Percentiles rank a stretch among this genome's conserved stretches.
Conservation (phyloP, 2,113 vertebrate genomes). For the Sterna hirundo region DNA sequence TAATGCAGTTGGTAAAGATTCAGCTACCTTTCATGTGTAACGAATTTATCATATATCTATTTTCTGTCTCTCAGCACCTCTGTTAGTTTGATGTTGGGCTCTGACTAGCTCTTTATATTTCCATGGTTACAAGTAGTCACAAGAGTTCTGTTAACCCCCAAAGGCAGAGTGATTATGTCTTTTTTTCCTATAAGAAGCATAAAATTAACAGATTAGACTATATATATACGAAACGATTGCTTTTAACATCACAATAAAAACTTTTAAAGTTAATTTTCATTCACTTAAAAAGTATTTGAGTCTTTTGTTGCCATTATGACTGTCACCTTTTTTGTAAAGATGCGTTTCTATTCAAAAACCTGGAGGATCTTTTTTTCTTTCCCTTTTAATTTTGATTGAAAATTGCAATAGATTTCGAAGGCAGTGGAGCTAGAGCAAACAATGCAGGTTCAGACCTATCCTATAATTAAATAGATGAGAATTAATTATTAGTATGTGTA, state of each 20-base stretch:
- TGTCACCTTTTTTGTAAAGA: neutral
- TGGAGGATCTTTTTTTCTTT: neutral
- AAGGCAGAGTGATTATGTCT: neutral
- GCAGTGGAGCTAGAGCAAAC: neutral
- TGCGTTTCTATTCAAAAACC: neutral
- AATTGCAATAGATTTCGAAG: neutral
- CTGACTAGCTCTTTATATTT: slow-evolving; percentile 49
- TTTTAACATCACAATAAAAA: neutral
- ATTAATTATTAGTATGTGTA: neutral
- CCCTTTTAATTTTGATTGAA: neutral
- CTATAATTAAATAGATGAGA: neutral
- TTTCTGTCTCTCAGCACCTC: slow-evolving; percentile 59
- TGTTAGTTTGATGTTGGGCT: slow-evolving; percentile 31
- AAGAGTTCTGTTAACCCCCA: slow-evolving; percentile 31
- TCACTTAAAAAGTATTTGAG: neutral
- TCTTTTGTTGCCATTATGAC: neutral
- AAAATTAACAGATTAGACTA: neutral
- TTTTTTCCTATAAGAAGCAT: neutral
- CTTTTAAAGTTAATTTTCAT: neutral
- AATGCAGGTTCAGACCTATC: neutral
- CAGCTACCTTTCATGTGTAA: slow-evolving; percentile 49
- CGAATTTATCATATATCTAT: slow-evolving; percentile 52
- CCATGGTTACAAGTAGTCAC: slow-evolving; percentile 53
- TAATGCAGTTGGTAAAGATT: slow-evolving; percentile 51
- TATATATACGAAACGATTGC: neutral